Conservation (phyloP, 2,888 invertebrate species). For the Eucera pruinosa region DNA sequence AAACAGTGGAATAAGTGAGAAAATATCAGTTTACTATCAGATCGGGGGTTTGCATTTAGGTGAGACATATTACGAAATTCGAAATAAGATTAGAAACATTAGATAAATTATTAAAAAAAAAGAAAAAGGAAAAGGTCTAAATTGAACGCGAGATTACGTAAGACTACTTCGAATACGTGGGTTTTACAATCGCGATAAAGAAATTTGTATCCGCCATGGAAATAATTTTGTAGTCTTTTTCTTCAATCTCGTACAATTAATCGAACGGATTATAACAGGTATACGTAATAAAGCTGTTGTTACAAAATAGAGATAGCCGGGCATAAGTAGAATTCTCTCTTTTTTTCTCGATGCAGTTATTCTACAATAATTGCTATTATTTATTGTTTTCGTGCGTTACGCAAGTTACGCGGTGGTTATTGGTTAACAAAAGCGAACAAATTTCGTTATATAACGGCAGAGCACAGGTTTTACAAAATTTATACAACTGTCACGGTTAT, state of each 20-base stretch:
- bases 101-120: background rate
- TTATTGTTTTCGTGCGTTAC: background rate
- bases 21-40: background rate
- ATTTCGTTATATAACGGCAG: conserved; percentile 20
- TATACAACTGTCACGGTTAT: conserved; percentile 3
- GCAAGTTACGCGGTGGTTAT: conserved; percentile 8
- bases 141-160: background rate
- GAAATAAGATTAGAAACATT: background rate
- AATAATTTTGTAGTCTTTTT: background rate
- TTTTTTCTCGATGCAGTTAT: no score
- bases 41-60: conserved; percentile 21
- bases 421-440: conserved; percentile 10
- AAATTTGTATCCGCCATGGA: background rate
- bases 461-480: conserved; percentile 14
- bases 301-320: no score
- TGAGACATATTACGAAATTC: conserved; percentile 17
- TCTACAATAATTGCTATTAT: conserved; percentile 6
- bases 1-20: background rate
- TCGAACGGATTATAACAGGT: background rate
- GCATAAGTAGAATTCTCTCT: no score
- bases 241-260: background rate
- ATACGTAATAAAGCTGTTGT: no score
- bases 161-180: background rate
- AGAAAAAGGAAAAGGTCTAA: background rate
- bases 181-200: background rate